These are phyloP conservation scores for Cyprinodon brontotheroides DNA, from an alignment of 2,113 vertebrate species.

Conservation along the genomic window DNA sequence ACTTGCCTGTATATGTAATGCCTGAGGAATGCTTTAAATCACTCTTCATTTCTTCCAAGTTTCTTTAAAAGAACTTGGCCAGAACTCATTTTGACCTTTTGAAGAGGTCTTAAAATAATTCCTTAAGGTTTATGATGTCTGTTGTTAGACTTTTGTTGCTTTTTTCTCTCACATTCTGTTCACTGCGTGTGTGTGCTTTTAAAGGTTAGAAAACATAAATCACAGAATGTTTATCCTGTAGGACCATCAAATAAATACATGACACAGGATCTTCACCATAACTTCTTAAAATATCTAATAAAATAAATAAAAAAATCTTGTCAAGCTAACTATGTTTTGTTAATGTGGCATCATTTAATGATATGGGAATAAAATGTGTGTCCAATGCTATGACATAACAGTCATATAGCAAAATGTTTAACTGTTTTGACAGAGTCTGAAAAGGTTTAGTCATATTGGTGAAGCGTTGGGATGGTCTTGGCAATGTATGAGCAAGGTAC, in stretches of 20 bases:
- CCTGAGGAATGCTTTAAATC: background rate
- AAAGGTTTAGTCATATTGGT: too few species aligned
- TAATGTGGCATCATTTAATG: background rate
- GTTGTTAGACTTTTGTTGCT: background rate
- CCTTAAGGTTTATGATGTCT: background rate
- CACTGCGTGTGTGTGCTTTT: background rate
- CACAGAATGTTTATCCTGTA: background rate
- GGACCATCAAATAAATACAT: too few species aligned
- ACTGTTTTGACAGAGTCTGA: background rate
- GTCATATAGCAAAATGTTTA: background rate
- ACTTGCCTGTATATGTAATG: conserved; percentile 16
- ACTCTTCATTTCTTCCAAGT: background rate
- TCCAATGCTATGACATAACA: background rate
- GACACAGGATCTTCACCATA: too few species aligned
- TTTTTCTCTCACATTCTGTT: background rate
- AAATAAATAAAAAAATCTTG: background rate
- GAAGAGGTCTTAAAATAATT: background rate
- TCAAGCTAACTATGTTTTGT: background rate
- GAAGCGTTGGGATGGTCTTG: too few species aligned
- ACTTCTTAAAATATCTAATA: too few species aligned
- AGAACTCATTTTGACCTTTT: background rate
- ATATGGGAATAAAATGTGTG: background rate
- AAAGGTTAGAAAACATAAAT: too few species aligned
- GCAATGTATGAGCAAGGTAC: too few species aligned
- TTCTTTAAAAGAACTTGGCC: background rate